Evolutionary conservation across 2,797 vertebrate genomes (phyloP).

Genomic region (Trachurus trachurus): DNA sequence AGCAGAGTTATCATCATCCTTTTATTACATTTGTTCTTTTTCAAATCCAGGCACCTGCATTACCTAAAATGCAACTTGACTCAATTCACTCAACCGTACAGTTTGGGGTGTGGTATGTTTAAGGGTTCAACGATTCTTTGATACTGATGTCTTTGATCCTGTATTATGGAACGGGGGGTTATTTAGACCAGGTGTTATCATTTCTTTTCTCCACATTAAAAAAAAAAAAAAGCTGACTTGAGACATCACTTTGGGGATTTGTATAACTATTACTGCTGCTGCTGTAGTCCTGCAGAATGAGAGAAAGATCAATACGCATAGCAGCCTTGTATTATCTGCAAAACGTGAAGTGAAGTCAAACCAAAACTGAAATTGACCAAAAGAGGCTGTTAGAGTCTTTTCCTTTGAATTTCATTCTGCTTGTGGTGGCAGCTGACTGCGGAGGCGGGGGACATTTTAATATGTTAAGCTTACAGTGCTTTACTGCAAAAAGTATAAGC

Average conservation of each 20-base stretch:
- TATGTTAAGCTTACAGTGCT: too few species aligned
- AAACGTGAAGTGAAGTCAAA: background rate
- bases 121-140: too few species aligned
- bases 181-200: background rate
- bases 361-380: background rate
- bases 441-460: too few species aligned
- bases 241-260: background rate
- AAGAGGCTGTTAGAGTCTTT: background rate
- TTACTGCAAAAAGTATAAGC: too few species aligned
- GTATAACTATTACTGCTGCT: background rate
- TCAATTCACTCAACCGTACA: background rate
- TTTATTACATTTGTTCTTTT: background rate
- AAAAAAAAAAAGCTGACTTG: background rate
- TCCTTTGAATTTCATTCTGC: background rate
- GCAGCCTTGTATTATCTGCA: too few species aligned
- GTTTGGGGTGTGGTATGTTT: background rate
- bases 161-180: too few species aligned
- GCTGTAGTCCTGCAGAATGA: background rate
- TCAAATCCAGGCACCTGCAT: background rate
- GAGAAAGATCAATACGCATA: background rate
- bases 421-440: background rate
- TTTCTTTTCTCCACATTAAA: too few species aligned
- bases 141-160: too few species aligned
- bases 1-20: too few species aligned
- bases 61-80: background rate